A percentile compares a stretch with the other conserved stretches of the same genome.
phyloP scores from a whole-genome alignment of 2,888 invertebrate genomes.

The Lithophane semibrunnea region DNA sequence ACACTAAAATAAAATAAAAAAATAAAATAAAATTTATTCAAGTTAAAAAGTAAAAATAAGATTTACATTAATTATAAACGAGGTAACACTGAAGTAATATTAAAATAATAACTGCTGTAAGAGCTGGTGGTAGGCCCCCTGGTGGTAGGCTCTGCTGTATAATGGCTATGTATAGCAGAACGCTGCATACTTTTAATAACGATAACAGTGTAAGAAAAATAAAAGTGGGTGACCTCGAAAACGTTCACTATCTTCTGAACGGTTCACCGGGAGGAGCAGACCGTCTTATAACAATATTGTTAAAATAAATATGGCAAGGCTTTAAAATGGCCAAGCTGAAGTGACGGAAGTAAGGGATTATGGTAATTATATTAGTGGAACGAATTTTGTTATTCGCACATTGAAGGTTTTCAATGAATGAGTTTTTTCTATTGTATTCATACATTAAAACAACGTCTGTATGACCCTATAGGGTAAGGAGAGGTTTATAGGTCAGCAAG shows the following conservation, averaged over 20 bases:
- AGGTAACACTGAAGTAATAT: no score
- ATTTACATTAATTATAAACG: no score
- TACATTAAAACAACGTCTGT: not conserved
- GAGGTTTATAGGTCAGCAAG: no score
- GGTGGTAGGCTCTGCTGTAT: not conserved
- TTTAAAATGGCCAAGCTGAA: conserved; percentile 16
- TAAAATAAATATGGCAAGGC: conserved; percentile 34
- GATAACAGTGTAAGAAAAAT: conserved; percentile 65
- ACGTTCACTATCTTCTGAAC: conserved; percentile 67
- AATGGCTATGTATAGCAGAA: conserved; percentile 6
- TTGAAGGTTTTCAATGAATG: not conserved
- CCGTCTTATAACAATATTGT: conserved; percentile 21
- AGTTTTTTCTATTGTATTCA: not conserved
- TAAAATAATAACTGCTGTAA: no score
- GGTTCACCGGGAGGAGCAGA: conserved; percentile 46
- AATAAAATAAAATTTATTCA: no score
- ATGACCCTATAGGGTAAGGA: not conserved
- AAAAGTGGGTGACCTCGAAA: conserved; percentile 73
- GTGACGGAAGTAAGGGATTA: conserved; percentile 20
- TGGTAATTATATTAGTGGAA: conserved; percentile 12
- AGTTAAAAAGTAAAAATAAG: no score
- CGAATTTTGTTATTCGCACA: conserved; percentile 11
- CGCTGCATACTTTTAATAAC: conserved; percentile 43
- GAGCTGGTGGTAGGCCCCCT: no score
- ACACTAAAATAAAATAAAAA: no score